Conservation (phyloP, 2,888 invertebrate genomes). For the Aplocera efformata region DNA sequence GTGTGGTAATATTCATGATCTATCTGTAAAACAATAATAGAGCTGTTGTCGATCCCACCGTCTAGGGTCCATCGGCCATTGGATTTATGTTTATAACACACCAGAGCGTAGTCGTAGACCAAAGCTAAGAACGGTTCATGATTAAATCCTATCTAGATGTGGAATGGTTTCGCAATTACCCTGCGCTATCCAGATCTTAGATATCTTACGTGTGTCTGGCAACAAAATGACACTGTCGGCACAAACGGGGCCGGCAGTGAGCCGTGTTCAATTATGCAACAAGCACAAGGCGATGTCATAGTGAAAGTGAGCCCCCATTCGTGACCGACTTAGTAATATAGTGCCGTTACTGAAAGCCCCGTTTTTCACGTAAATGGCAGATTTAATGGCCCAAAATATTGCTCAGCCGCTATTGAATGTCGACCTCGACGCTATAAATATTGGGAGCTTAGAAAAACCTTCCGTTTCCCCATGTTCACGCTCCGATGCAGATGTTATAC, state of each 20-base stretch:
- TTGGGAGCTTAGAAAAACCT: slow-evolving; percentile 28
- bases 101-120: too few relatives aligned
- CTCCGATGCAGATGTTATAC: slow-evolving; percentile 2
- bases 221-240: slow-evolving; percentile 8
- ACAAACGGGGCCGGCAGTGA: slow-evolving; percentile 18
- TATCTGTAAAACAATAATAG: slow-evolving; percentile 13
- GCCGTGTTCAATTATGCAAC: slow-evolving; percentile 32
- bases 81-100: too few relatives aligned
- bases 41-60: background rate
- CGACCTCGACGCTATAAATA: slow-evolving; percentile 30
- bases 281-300: slow-evolving; percentile 28
- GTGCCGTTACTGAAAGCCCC: slow-evolving; percentile 28
- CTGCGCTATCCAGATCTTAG: slow-evolving; percentile 12
- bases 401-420: slow-evolving; percentile 18
- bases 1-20: slow-evolving; percentile 17
- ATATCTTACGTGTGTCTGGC: slow-evolving; percentile 8
- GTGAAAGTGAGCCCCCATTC: slow-evolving; percentile 42
- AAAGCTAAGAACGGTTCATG: too few relatives aligned
- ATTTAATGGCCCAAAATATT: slow-evolving; percentile 30
- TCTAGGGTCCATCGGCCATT: too few relatives aligned
- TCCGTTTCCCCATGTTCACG: slow-evolving; percentile 27
- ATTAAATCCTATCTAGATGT: background rate
- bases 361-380: slow-evolving; percentile 30
- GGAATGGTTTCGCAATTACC: slow-evolving; percentile 1
- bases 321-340: slow-evolving; percentile 37